Percentiles rank a stretch among this genome's conserved stretches.
These are phyloP conservation scores for Salvelinus alpinus DNA, from an alignment of 2,113 vertebrate genomes.

Conservation along the genomic window DNA sequence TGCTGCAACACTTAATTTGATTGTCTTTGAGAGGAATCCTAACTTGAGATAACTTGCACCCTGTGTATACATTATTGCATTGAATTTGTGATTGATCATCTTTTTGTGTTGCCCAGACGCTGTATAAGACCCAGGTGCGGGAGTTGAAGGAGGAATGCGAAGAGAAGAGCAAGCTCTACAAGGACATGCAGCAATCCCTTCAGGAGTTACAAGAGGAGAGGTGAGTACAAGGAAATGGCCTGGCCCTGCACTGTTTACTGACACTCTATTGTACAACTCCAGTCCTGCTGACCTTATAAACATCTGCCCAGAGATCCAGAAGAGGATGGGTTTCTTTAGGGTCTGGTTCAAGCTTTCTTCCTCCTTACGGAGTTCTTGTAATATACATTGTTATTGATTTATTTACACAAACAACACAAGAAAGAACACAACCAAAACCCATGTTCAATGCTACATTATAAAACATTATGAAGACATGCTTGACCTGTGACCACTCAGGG, in stretches of 20 bases:
- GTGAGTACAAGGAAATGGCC: slow-evolving; percentile 58
- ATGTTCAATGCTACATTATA: too few species aligned
- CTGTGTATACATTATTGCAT: not conserved
- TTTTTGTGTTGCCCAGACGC: slow-evolving; percentile 75
- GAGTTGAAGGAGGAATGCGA: slow-evolving; percentile 98
- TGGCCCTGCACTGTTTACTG: not conserved
- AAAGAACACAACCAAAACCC: too few species aligned
- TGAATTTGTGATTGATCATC: not conserved
- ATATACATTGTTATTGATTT: not conserved
- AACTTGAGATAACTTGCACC: not conserved
- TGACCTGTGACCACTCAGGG: slow-evolving; percentile 69
- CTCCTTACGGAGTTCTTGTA: too few species aligned
- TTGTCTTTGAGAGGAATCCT: not conserved
- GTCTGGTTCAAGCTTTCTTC: too few species aligned
- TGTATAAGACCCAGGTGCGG: slow-evolving; percentile 97
- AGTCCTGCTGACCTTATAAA: too few species aligned
- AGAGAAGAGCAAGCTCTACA: slow-evolving; percentile 92
- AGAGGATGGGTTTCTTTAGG: too few species aligned
- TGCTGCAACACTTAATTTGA: not conserved
- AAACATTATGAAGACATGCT: not conserved
- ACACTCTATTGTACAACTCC: too few species aligned
- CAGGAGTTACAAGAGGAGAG: slow-evolving; percentile 95
- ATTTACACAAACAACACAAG: not conserved
- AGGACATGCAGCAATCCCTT: slow-evolving; percentile 91
- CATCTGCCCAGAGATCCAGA: too few species aligned